Conservation (phyloP, 2,888 invertebrate genomes). For the Emmelina monodactyla region DNA sequence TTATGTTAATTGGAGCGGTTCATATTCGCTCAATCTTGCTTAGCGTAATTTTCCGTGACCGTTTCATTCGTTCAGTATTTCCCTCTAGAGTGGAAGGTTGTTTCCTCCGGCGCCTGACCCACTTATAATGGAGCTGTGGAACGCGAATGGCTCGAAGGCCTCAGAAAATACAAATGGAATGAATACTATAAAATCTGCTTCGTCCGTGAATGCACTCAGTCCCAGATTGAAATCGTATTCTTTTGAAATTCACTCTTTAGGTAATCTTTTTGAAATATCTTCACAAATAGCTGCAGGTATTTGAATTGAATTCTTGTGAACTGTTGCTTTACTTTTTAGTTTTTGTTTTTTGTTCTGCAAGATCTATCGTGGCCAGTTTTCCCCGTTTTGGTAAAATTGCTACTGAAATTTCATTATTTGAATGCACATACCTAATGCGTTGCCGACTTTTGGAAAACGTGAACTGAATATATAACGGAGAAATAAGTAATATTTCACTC, state of each 20-base stretch:
- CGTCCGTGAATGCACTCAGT: constrained; percentile 9
- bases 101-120: constrained; percentile 25
- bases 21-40: constrained; percentile 10
- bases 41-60: constrained; percentile 11
- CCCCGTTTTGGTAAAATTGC: too few relatives aligned
- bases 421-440: constrained; percentile 1
- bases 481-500: constrained; percentile 1
- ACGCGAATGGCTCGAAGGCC: constrained; percentile 24
- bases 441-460: not conserved
- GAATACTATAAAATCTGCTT: constrained; percentile 28
- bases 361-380: too few relatives aligned
- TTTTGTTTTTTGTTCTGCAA: too few relatives aligned
- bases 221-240: not conserved
- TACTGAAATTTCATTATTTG: not conserved
- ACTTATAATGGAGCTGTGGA: constrained; percentile 24
- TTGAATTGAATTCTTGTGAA: too few relatives aligned
- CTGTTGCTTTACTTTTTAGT: too few relatives aligned
- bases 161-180: constrained; percentile 35
- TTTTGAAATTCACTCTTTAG: not conserved
- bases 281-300: too few relatives aligned
- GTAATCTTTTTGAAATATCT: constrained; percentile 6
- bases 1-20: constrained; percentile 2
- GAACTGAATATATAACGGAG: not conserved
- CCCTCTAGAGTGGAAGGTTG: constrained; percentile 15
- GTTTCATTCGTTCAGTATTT: constrained; percentile 13